A percentile compares a stretch with the other conserved stretches of the same genome.
These are phyloP conservation scores for Nemurella pictetii DNA, from an alignment of 2,888 invertebrate genomes.

Conservation along the genomic window DNA sequence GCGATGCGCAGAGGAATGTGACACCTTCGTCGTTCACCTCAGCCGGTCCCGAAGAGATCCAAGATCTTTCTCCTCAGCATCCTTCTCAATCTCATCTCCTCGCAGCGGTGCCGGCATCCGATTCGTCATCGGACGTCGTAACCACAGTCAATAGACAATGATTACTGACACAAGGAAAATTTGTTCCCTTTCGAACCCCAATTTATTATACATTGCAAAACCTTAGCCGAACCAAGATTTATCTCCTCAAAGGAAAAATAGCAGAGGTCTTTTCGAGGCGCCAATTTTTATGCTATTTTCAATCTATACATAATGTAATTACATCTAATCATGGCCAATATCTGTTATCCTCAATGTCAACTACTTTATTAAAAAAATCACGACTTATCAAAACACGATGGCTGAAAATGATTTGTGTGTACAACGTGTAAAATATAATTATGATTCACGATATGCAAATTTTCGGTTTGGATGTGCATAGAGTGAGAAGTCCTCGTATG, in stretches of 20 bases:
- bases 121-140: not conserved
- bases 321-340: not conserved
- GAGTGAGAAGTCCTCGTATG: not conserved
- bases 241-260: not conserved
- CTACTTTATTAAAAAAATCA: not conserved
- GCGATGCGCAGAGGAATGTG: conserved; percentile 4
- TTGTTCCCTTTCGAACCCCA: not conserved
- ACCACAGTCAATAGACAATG: not conserved
- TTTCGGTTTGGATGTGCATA: not conserved
- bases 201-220: not conserved
- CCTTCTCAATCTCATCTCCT: not conserved
- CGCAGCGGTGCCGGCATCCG: not conserved
- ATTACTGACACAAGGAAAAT: no score
- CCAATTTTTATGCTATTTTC: no score
- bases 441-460: not conserved
- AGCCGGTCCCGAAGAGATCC: not conserved
- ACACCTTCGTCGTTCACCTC: conserved; percentile 6
- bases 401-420: not conserved
- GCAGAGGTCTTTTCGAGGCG: not conserved
- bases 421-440: not conserved
- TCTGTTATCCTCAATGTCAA: not conserved
- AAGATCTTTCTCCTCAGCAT: not conserved
- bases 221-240: not conserved
- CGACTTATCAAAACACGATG: not conserved
- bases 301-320: not conserved